phyloP scores from a whole-genome alignment of 2,113 vertebrate genomes.

The Noctilio leporinus region DNA sequence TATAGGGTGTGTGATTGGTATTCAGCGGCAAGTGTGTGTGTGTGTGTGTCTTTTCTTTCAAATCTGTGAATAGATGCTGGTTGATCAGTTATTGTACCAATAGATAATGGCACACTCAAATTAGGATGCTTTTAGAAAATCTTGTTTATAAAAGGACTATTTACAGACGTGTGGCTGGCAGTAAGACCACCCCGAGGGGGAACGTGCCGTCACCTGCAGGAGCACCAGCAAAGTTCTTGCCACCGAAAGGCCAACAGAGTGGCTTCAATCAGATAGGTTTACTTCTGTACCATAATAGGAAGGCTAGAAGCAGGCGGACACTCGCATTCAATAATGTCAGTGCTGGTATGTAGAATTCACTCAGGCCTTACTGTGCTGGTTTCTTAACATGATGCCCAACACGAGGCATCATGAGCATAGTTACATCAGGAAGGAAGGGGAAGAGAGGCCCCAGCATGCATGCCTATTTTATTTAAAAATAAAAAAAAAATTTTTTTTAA shows the following conservation, averaged over 20 bases:
- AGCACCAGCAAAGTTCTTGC: neutral
- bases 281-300: neutral
- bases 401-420: neutral
- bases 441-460: neutral
- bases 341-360: neutral
- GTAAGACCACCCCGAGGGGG: neutral
- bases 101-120: neutral
- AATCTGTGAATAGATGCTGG: neutral
- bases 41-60: neutral
- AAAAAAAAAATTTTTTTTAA: neutral
- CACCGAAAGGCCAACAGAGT: neutral
- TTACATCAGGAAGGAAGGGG: neutral
- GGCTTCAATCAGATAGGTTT: neutral
- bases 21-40: neutral
- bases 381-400: neutral
- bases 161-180: neutral
- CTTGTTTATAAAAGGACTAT: neutral
- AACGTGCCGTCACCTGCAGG: neutral
- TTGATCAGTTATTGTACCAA: neutral
- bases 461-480: neutral
- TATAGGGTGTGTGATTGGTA: neutral
- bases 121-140: neutral
- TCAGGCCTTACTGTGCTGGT: neutral
- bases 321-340: neutral
- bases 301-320: neutral